A percentile compares a stretch with the other conserved stretches of the same genome.
Evolutionary conservation across 2,797 vertebrate genomes (phyloP).

Genomic region (Tenualosa thibaudeaui): DNA sequence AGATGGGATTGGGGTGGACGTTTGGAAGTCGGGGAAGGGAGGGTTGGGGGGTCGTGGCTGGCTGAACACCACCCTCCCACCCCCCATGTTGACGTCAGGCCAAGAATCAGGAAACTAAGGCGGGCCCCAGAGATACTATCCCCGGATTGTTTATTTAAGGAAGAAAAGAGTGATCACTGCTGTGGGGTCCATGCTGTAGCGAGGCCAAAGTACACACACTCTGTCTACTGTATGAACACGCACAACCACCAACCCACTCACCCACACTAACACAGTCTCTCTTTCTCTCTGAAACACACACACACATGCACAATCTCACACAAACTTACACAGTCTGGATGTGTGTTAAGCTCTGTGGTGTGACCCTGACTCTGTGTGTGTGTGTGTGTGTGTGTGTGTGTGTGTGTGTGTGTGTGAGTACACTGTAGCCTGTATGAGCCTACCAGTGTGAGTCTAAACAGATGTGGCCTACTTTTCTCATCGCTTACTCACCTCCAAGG

Average conservation of each 20-base stretch:
- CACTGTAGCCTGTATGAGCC: slow-evolving; percentile 33
- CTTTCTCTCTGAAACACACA: not conserved
- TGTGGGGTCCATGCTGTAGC: slow-evolving; percentile 34
- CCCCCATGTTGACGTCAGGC: slow-evolving; percentile 59
- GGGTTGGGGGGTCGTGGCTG: slow-evolving; percentile 56
- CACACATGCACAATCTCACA: not conserved
- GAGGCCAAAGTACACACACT: not conserved
- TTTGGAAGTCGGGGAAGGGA: slow-evolving; percentile 50
- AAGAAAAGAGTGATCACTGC: slow-evolving; percentile 43
- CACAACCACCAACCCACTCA: not conserved
- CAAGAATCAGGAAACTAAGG: slow-evolving; percentile 62
- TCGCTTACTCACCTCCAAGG: not conserved
- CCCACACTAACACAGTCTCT: too few relatives aligned
- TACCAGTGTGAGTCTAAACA: slow-evolving; percentile 48
- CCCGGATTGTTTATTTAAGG: slow-evolving; percentile 56
- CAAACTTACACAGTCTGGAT: not conserved
- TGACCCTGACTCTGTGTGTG: slow-evolving; percentile 43
- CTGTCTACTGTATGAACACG: not conserved
- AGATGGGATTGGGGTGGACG: slow-evolving; percentile 62
- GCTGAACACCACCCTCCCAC: slow-evolving; percentile 43
- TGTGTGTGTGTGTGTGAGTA: slow-evolving; percentile 31
- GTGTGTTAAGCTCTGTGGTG: slow-evolving; percentile 56
- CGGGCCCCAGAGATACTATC: slow-evolving; percentile 52
- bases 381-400: slow-evolving; percentile 29
- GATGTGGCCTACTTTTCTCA: slow-evolving; percentile 52